phyloP scores from a whole-genome alignment of 2,797 vertebrate genomes.

The Todus mexicanus region DNA sequence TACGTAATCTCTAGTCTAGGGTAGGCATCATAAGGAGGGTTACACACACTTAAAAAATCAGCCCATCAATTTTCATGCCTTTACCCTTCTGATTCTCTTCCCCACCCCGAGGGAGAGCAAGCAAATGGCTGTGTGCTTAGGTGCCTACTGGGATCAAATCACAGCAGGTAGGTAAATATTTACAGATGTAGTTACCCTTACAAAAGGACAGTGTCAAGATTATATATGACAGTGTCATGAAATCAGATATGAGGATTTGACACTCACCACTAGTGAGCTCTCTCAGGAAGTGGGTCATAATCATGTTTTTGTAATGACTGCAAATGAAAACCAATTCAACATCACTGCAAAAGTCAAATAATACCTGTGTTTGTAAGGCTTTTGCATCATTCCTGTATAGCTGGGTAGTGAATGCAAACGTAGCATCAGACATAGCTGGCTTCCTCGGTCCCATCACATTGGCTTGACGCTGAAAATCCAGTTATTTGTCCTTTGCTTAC shows the following conservation, averaged over 20 bases:
- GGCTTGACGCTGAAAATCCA: not conserved
- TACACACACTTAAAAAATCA: not conserved
- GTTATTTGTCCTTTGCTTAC: constrained; percentile 21
- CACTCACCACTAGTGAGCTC: not conserved
- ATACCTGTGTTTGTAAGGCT: constrained; percentile 79
- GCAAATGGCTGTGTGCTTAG: not conserved
- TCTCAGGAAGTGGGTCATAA: not conserved
- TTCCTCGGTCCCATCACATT: constrained; percentile 14
- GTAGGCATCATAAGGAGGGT: not conserved
- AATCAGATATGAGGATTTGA: not conserved
- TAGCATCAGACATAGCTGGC: constrained; percentile 46
- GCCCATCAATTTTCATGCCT: not conserved
- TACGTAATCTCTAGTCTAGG: not conserved
- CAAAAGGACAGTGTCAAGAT: not conserved
- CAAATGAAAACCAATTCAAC: not conserved
- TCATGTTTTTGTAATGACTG: not conserved
- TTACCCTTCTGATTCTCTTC: not conserved
- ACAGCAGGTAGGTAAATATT: not conserved
- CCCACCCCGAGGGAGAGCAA: not conserved
- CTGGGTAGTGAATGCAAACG: not conserved
- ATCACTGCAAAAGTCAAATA: not conserved
- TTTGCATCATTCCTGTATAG: not conserved
- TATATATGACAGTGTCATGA: not conserved
- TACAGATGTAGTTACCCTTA: not conserved
- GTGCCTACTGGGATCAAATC: not conserved